Percentiles rank a stretch among this genome's conserved stretches.
These are phyloP conservation scores for Thalassarche chlororhynchos DNA, from an alignment of 2,113 vertebrate species.

Conservation along the genomic window DNA sequence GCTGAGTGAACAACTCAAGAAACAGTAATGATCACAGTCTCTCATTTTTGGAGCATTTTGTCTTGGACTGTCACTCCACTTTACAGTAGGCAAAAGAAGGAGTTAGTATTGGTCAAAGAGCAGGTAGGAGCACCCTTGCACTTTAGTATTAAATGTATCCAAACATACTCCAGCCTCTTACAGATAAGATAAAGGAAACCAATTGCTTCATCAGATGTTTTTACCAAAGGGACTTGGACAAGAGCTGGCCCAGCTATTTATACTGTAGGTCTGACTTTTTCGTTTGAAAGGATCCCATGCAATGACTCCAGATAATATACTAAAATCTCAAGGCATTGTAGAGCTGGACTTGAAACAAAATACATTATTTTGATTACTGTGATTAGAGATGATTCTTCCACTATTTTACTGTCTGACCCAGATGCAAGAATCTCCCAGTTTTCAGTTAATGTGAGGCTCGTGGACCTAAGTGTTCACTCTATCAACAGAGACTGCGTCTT, in stretches of 20 bases:
- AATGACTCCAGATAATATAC: not conserved
- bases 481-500: not conserved
- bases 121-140: not conserved
- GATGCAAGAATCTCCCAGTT: not conserved
- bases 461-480: not conserved
- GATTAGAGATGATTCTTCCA: not conserved
- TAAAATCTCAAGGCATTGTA: not conserved
- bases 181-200: not conserved
- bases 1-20: not conserved
- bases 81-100: not conserved
- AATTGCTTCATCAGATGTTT: not conserved
- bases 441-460: not conserved
- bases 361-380: not conserved
- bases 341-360: not conserved
- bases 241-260: not conserved
- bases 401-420: not conserved
- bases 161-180: not conserved
- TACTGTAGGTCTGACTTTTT: not conserved
- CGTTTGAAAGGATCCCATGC: not conserved
- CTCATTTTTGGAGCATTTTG: not conserved
- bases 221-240: not conserved
- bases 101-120: not conserved
- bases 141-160: not conserved
- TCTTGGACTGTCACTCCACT: not conserved
- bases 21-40: not conserved